Evolutionary conservation across 2,888 invertebrate species (phyloP), one percentile per base, ranked within the genome.

Genomic region (Acanthococcus lagerstroemiae): DNA sequence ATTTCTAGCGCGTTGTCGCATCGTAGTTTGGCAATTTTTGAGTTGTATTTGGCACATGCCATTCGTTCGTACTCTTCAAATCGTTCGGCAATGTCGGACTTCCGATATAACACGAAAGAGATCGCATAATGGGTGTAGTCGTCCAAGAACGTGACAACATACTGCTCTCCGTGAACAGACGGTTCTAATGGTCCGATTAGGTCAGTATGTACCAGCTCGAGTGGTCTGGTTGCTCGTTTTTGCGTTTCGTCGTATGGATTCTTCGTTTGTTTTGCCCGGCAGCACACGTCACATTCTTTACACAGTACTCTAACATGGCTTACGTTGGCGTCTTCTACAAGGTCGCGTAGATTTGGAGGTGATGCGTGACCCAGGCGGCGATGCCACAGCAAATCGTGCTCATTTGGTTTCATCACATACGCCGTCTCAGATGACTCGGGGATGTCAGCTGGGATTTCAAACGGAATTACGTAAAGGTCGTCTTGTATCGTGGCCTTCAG

Each of bases 291-390:
- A 46, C 44, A 58, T 58, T 12, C 19, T 12, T 27, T n/a, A 37
- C 12, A 45, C 6, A 19, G 22, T 6, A 19, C 27, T 22, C 52
- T 24, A 17, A 67, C 37, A 21, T 61, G 67, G 12, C 67, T 7
- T 5, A 60, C 45, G 15, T 30, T 12, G 9, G n/a, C 48, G 26
- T 46, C 57, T 19, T 65, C 61, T 24, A 67, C 12, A 7, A 70
- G 44, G 55, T 67, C 66, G 19, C 58, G 54, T 44, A 70, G 26
- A 65, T 58, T 56, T 30, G 54, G 61, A 56, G 67, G 56, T 21
- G 56, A 67, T 5, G 70, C 19, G 56, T 71, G 70, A n/a, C 70
- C 70, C 9, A 68, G 21, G 19, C 70, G 37, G 26, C 65, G 30
- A 27, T 71, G 69, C 70, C 69, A 70, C 17, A 69, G 22, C 30